These are phyloP conservation scores for Pocillopora damicornis DNA, from an alignment of 64 coral and sea anemone species.

Conservation along the genomic window DNA sequence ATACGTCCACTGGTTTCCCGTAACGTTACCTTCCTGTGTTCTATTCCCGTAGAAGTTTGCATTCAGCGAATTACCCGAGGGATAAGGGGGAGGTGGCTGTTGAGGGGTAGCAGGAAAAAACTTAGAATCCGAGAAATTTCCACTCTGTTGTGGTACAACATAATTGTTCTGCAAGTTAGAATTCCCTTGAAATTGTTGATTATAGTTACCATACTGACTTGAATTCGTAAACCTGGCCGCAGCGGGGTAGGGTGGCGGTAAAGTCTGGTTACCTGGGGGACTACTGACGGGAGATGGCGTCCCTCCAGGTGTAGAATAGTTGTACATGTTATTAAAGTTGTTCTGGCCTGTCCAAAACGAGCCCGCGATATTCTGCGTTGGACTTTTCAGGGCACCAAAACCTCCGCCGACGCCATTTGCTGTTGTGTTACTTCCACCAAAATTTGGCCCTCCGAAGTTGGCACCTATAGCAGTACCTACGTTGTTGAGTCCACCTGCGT, in stretches of 20 bases:
- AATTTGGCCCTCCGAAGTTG: constrained; percentile 1
- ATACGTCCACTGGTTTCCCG: constrained; percentile 48
- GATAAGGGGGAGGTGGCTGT: constrained; percentile 38
- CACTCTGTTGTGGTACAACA: constrained; percentile 37
- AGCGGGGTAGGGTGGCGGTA: constrained; percentile 23
- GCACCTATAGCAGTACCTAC: not conserved
- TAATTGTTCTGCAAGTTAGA: constrained; percentile 48
- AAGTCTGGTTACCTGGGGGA: constrained; percentile 9
- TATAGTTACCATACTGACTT: constrained; percentile 2
- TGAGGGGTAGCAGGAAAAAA: constrained; percentile 18
- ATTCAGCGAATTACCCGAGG: constrained; percentile 7
- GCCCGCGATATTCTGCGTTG: not conserved
- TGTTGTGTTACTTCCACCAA: not conserved
- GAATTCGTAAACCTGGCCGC: not conserved
- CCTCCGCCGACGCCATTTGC: not conserved
- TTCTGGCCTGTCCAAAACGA: constrained; percentile 24
- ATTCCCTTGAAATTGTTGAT: constrained; percentile 7
- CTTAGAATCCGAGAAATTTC: constrained; percentile 15
- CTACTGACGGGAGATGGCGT: not conserved
- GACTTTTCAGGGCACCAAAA: constrained; percentile 8
- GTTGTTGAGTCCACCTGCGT: not conserved
- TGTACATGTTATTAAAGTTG: constrained; percentile 27
- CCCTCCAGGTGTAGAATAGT: not conserved
- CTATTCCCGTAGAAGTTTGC: constrained; percentile 40
- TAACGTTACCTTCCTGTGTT: constrained; percentile 10